phyloP scores from a whole-genome alignment of 2,888 invertebrate species.

The Zele albiditarsus region DNA sequence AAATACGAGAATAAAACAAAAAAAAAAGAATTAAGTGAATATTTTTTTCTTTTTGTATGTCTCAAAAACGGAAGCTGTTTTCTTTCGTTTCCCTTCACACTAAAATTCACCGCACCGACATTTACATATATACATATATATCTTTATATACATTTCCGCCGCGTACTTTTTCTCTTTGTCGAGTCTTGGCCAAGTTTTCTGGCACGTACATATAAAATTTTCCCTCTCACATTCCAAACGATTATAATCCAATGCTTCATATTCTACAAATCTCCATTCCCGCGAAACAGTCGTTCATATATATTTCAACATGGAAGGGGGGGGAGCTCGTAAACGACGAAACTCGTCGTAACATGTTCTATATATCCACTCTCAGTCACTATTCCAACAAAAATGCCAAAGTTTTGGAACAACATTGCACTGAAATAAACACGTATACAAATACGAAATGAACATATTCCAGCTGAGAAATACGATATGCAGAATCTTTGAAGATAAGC shows the following conservation, averaged over 20 bases:
- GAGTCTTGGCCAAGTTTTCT: constrained; percentile 6
- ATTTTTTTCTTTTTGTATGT: not conserved
- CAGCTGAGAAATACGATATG: not conserved
- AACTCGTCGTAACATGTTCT: not conserved
- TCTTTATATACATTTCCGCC: not conserved
- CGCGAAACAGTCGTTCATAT: not conserved
- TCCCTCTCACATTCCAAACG: constrained; percentile 5
- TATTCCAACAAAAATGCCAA: not conserved
- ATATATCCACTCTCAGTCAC: not conserved
- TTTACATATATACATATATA: not conserved
- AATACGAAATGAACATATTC: not conserved
- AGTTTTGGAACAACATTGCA: not conserved
- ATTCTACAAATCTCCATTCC: not conserved
- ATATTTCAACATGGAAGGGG: not conserved
- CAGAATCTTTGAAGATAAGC: not conserved
- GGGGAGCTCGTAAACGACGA: not conserved
- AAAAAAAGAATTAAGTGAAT: not conserved
- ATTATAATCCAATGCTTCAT: constrained; percentile 18
- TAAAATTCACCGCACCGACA: not conserved
- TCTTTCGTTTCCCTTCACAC: not conserved
- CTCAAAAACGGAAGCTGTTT: constrained; percentile 14
- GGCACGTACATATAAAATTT: constrained; percentile 14
- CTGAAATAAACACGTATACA: not conserved
- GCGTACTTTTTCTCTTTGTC: not conserved
- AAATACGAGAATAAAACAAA: not conserved